Percentiles rank a stretch among this genome's conserved stretches.
These are phyloP conservation scores for Marisa cornuarietis DNA, from an alignment of 1,140 invertebrate species.

Conservation along the genomic window DNA sequence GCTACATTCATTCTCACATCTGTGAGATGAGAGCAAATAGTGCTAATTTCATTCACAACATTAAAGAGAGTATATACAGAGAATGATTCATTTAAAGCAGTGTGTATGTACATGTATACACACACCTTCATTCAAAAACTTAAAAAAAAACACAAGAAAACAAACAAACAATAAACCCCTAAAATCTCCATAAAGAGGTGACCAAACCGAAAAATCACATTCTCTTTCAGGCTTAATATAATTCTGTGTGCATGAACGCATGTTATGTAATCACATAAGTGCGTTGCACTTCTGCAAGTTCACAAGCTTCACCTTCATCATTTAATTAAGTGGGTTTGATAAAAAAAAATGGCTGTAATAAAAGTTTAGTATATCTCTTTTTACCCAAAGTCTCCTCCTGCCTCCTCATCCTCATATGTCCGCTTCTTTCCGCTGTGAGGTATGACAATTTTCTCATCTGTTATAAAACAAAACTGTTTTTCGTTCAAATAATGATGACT, in stretches of 20 bases:
- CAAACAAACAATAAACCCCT: no score
- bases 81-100: no score
- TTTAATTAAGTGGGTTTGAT: not conserved
- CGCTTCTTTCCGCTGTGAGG: conserved; percentile 25
- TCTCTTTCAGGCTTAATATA: no score
- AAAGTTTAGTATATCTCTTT: conserved; percentile 1
- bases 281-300: not conserved
- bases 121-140: not conserved
- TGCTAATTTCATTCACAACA: no score
- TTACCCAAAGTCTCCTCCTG: conserved; percentile 34
- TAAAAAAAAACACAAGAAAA: not conserved
- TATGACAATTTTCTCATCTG: conserved; percentile 32
- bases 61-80: no score
- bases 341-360: not conserved
- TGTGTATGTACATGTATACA: not conserved
- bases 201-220: no score
- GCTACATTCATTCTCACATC: no score
- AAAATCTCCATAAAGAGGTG: no score
- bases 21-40: no score
- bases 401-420: conserved; percentile 19
- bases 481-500: no score
- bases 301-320: not conserved
- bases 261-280: not conserved
- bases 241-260: no score
- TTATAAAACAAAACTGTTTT: not conserved